Percentiles rank a stretch among this genome's conserved stretches.
Conservation (phyloP, 2,888 invertebrate genomes). For the Amphipoea lucens region DNA sequence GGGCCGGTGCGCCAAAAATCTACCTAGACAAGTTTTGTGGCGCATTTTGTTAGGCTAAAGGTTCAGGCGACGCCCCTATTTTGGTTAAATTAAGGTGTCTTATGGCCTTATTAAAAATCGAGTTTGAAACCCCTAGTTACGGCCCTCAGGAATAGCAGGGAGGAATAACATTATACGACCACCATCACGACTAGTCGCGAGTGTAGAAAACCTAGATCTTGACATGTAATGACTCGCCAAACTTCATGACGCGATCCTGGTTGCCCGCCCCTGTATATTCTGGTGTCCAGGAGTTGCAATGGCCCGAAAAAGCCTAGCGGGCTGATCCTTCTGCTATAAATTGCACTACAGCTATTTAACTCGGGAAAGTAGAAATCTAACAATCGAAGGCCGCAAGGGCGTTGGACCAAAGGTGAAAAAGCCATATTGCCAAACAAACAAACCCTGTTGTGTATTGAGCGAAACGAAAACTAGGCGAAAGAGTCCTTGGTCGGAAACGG, state of each 20-base stretch:
- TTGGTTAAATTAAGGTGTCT: too few relatives aligned
- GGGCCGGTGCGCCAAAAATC: not conserved
- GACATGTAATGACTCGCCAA: not conserved
- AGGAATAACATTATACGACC: not conserved
- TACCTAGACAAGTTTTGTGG: not conserved
- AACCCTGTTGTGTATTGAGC: conserved; percentile 8
- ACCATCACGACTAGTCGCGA: not conserved
- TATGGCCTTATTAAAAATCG: not conserved
- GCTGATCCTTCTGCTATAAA: not conserved
- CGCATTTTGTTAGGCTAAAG: not conserved
- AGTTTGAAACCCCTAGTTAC: not conserved
- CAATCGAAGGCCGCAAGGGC: conserved; percentile 25
- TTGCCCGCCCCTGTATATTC: not conserved
- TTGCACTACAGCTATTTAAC: not conserved
- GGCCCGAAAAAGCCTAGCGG: too few relatives aligned
- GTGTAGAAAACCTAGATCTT: not conserved
- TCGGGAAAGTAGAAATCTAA: conserved; percentile 16
- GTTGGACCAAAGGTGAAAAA: conserved; percentile 12
- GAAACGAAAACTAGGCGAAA: not conserved
- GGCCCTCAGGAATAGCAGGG: too few relatives aligned
- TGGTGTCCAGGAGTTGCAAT: not conserved
- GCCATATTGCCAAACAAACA: conserved; percentile 7
- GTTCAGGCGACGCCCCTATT: not conserved
- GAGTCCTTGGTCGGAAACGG: not conserved
- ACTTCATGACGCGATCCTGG: not conserved